Evolutionary conservation across 1,140 invertebrate genomes (phyloP).

Genomic region (Paracyclopina nana): DNA sequence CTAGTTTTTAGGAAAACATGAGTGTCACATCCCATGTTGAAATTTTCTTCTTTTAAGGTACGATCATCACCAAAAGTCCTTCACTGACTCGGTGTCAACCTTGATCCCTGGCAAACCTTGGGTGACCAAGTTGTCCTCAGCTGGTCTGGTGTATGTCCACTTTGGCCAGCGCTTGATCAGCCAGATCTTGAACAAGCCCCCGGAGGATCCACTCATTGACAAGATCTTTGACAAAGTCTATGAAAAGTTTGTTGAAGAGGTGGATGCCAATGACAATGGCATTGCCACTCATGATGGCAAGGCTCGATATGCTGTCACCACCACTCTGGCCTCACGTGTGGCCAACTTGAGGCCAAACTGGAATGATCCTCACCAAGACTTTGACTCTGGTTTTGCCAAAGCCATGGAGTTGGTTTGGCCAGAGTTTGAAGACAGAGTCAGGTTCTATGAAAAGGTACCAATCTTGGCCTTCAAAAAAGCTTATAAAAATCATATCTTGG

Average conservation of each 20-base stretch:
- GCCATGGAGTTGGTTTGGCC: conserved; percentile 55
- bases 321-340: conserved; percentile 53
- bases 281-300: conserved; percentile 47
- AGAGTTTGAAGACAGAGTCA: conserved; percentile 56
- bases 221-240: conserved; percentile 65
- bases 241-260: conserved; percentile 69
- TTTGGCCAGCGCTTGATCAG: conserved; percentile 62
- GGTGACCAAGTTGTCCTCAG: conserved; percentile 65
- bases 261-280: conserved; percentile 94
- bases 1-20: conserved; percentile 21
- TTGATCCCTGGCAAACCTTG: conserved; percentile 34
- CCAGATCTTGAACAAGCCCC: conserved; percentile 30
- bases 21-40: conserved; percentile 49
- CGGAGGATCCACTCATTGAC: conserved; percentile 29
- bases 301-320: conserved; percentile 46
- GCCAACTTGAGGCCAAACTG: conserved; percentile 59
- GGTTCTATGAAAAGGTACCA: too few relatives aligned
- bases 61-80: conserved; percentile 78
- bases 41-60: too few relatives aligned
- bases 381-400: conserved; percentile 26
- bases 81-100: conserved; percentile 22
- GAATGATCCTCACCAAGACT: conserved; percentile 38
- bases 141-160: conserved; percentile 77
- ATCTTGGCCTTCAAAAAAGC: too few relatives aligned
- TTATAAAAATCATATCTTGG: too few relatives aligned